A percentile compares a stretch with the other conserved stretches of the same genome.
These are phyloP conservation scores for Limnephilus rhombicus DNA, from an alignment of 2,888 invertebrate species.

Conservation along the genomic window DNA sequence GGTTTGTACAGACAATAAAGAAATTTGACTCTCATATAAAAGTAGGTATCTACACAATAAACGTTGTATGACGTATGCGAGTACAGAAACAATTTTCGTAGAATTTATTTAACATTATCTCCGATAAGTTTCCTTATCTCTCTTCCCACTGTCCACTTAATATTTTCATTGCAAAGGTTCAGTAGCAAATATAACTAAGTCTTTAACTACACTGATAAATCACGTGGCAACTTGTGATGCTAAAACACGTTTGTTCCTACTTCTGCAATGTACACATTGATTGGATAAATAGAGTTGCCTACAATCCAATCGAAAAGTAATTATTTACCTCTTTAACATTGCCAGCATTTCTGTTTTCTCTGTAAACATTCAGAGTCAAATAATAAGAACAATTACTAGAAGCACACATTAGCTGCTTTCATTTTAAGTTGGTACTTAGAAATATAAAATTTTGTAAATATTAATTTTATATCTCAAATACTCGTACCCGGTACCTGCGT, in stretches of 20 bases:
- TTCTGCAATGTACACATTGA: not conserved
- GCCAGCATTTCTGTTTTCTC: not conserved
- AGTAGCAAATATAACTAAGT: not conserved
- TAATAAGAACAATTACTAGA: not conserved
- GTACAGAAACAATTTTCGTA: not conserved
- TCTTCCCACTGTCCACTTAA: constrained; percentile 5
- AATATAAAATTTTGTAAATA: not conserved
- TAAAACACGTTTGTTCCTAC: not conserved
- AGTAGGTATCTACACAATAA: not conserved
- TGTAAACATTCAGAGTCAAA: not conserved
- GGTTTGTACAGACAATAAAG: not conserved
- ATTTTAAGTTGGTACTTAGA: not conserved
- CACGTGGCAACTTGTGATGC: not conserved
- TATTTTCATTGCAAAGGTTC: constrained; percentile 9
- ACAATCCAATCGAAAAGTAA: not conserved
- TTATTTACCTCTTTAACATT: not conserved
- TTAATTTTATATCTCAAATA: not conserved
- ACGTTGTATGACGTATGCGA: not conserved
- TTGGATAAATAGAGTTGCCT: not conserved
- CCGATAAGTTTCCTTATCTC: not conserved
- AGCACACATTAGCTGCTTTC: not conserved
- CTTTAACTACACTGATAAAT: not conserved
- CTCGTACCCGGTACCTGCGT: not conserved
- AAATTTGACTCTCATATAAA: not conserved
- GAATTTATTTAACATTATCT: constrained; percentile 11